Percentiles rank a stretch among this genome's conserved stretches.
These are phyloP conservation scores for Holcopasites calliopsidis DNA, from an alignment of 1,140 invertebrate species.

Conservation along the genomic window DNA sequence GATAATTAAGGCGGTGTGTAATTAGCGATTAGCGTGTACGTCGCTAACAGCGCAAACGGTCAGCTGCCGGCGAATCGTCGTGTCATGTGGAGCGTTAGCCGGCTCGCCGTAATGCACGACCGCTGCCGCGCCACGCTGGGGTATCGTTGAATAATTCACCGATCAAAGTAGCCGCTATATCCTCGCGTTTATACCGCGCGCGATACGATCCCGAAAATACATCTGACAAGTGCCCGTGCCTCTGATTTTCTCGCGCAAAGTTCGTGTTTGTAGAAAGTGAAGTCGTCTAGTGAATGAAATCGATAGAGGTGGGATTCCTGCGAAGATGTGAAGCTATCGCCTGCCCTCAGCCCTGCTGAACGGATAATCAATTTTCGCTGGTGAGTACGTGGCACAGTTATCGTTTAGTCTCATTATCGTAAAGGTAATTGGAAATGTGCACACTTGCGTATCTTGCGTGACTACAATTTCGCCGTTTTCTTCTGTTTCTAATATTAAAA, in stretches of 20 bases:
- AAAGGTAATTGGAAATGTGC: background rate
- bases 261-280: conserved; percentile 22
- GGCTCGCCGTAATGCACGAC: conserved; percentile 14
- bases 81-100: conserved; percentile 35
- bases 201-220: conserved; percentile 7
- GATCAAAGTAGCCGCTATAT: conserved; percentile 32
- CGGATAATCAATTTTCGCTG: background rate
- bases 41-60: conserved; percentile 47
- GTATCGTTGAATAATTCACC: conserved; percentile 42
- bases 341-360: background rate
- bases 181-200: conserved; percentile 4
- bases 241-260: background rate
- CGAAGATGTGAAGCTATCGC: background rate
- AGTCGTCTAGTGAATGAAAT: background rate
- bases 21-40: conserved; percentile 63
- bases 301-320: background rate
- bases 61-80: conserved; percentile 32
- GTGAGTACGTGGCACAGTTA: background rate
- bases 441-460: no score
- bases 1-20: conserved; percentile 68
- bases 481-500: no score
- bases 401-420: no score
- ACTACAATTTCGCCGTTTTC: no score
- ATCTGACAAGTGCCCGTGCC: background rate
- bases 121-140: background rate